Conservation (phyloP, 2,888 invertebrate genomes). For the Tanypteryx hageni region DNA sequence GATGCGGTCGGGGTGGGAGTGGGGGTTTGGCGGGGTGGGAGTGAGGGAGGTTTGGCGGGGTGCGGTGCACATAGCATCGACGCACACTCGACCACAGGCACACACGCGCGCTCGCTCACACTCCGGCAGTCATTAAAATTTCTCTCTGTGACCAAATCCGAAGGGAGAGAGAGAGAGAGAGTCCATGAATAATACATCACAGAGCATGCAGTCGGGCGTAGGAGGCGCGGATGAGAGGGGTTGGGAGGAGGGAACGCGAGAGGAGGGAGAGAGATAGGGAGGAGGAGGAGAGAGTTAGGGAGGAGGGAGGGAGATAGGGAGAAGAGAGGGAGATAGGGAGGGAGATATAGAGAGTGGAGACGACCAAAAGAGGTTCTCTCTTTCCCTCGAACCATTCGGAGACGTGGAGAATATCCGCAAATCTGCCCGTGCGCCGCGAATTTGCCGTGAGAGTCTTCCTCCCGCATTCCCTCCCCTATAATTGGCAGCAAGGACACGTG, state of each 20-base stretch:
- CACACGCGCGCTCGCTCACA: conserved; percentile 44
- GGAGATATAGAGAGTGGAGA: no score
- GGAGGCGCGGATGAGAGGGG: background rate
- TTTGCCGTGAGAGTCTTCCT: background rate
- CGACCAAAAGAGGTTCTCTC: background rate
- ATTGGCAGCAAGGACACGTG: background rate
- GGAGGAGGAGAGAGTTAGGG: background rate
- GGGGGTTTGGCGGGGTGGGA: background rate
- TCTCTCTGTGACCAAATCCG: conserved; percentile 62
- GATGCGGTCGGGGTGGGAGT: background rate
- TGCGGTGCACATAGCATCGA: background rate
- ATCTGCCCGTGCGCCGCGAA: no score
- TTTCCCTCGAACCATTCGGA: background rate
- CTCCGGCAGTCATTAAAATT: conserved; percentile 64
- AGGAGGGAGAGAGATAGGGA: no score
- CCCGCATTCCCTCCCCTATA: background rate
- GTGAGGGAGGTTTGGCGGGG: background rate
- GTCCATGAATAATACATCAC: conserved; percentile 63
- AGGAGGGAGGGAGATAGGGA: background rate
- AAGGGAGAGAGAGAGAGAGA: conserved; percentile 23
- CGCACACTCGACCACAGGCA: conserved; percentile 47
- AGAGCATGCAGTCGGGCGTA: conserved; percentile 34
- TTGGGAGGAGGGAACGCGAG: background rate
- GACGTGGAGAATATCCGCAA: background rate
- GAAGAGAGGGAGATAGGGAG: background rate